Evolutionary conservation across 2,113 vertebrate genomes (phyloP), one percentile per base, ranked within the genome.

Genomic region (Pyxicephalus adspersus): DNA sequence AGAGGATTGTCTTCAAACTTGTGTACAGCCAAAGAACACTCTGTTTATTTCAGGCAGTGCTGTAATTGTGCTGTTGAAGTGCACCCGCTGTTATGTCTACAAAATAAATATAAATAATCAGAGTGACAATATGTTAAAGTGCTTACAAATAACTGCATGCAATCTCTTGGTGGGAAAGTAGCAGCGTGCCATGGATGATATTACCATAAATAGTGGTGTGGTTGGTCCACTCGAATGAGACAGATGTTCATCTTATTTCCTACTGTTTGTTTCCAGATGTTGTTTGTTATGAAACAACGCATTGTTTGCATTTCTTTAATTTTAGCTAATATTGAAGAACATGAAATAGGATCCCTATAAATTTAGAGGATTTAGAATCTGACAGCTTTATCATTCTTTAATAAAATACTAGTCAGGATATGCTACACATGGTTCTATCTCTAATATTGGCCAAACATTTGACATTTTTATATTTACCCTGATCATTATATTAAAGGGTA

Each of bases 21-120:
- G 51, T 8, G 8, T 22, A 3, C 22, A 28, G 64, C 15, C 52
- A 25, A n/a, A 38, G 51, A 16, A 7, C 52, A 26, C 17, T 1
- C 22, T 55, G 51, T 50, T 68, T 79, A 68, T 25, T 20, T n/a
- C 28, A 4, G 13, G 5, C 25, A 66, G 50, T 55, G 23, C 51
- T 66, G 25, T 31, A 50, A 55, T 18, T 55, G 8, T 26, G 4
- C 7, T 54, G 5, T 38, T 54, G 45, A 17, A 52, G 17, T 50
- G 26, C 8, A 18, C n/a, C 26, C 7, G 19, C 20, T 60, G 20
- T 72, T 73, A 34, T 73, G 54, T 74, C 55, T 60, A 31, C 54
- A 72, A 16, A 5, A 22, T 57, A 34, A 25, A 34, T 58, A 73
- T 50, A 51, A 65, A 29, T 64, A 65, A 73, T 26, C 68, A 20